Base-by-base conservation (phyloP, 2,888 invertebrate species). In the Oxyteleia sp. region DNA sequence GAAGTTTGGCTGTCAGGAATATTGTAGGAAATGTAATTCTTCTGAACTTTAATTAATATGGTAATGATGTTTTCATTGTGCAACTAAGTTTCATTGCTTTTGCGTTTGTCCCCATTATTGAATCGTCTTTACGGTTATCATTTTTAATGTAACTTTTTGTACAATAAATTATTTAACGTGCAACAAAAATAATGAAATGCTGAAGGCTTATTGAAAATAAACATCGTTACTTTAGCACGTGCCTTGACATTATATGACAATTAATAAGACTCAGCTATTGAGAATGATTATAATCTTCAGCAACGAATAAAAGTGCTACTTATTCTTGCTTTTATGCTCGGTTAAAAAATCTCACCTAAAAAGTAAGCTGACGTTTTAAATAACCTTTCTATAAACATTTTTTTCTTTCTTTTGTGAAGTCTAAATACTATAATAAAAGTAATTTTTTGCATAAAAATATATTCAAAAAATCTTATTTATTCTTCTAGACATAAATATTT, bases 161-260 rank as follows among this genome's bases (percentile, higher is more conserved):
- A 18, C 47, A 20, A 47, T 15, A 41, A 41, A 41, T 41, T 41
- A 10, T 47, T 47, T 47, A 18, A 18, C 47, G 47, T 20, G 11
- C 47, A 47, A 47, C 47, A 45, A 64, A 38, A 51, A 38, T 51
- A 32, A 49, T 49, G 32, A 35, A 49, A 35, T 23, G 23, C 11
- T 18, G 51, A 51, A 51, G 38, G 49, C 23, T 49, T 47, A 38
- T 23, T 15, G 32, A 64, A 64, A 64, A 64, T 49, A 38, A 29
- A 38, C 51, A 26, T 16, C 18, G 35, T 29, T 47, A 49, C 51
- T 49, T 51, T 38, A 64, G 20, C 64, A 47, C 47, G 35, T 29
- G 13, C 64, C 66, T 66, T 53, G 66, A 66, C 66, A 66, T 66
- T 51, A 66, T 66, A 53, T 53, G 66, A 66, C 66, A 38, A 66